Evolutionary conservation across 1,140 invertebrate species (phyloP).

Genomic region (Drosophila ercepeae): DNA sequence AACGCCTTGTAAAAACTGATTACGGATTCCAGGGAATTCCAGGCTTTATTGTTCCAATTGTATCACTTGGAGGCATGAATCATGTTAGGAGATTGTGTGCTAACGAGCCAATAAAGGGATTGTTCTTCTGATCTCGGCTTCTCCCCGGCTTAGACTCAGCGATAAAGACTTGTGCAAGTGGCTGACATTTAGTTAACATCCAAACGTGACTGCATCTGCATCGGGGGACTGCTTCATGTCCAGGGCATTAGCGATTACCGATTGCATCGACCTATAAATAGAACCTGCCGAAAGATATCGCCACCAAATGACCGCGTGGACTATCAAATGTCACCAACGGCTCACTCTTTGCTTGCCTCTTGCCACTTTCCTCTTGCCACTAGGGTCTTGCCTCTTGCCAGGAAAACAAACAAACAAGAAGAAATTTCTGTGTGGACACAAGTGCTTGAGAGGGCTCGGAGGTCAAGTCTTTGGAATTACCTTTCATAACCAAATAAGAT

Average conservation of each 20-base stretch:
- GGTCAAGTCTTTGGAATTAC: constrained; percentile 67
- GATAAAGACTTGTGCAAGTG: constrained; percentile 21
- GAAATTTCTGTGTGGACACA: constrained; percentile 73
- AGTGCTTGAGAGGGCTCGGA: constrained; percentile 33
- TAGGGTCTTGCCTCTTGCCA: constrained; percentile 25
- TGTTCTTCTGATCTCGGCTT: constrained; percentile 16
- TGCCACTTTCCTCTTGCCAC: constrained; percentile 14
- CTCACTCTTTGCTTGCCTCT: constrained; percentile 2
- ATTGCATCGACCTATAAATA: constrained; percentile 48
- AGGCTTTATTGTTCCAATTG: constrained; percentile 28
- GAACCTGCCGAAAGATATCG: constrained; percentile 52
- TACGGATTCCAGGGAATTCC: background rate
- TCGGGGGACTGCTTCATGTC: constrained; percentile 12
- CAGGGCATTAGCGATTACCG: constrained; percentile 25
- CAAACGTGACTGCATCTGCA: constrained; percentile 40
- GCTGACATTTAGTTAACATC: constrained; percentile 24
- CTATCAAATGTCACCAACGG: constrained; percentile 69
- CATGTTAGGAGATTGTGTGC: constrained; percentile 3
- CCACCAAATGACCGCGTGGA: constrained; percentile 50
- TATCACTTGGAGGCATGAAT: constrained; percentile 11
- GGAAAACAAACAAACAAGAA: constrained; percentile 39
- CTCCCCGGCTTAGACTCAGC: constrained; percentile 6
- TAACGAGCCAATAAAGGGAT: constrained; percentile 10
- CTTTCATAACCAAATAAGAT: constrained; percentile 49
- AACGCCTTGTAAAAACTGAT: constrained; percentile 5